Evolutionary conservation across 1,140 invertebrate genomes (phyloP), one percentile per base, ranked within the genome.

Genomic region (Cephus cinctus): DNA sequence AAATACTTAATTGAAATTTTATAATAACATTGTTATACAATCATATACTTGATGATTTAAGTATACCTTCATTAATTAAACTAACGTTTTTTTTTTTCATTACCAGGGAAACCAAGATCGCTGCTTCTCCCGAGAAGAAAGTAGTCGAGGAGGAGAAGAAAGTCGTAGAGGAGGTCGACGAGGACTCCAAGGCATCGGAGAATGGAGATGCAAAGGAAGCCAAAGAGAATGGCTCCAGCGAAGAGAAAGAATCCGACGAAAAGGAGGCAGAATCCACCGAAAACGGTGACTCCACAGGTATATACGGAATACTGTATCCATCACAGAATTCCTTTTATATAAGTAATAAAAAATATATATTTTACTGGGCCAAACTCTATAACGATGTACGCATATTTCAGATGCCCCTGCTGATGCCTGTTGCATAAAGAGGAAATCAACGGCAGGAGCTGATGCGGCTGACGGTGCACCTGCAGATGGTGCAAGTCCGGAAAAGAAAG

Each of bases 381-480:
- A n/a, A n/a, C n/a, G n/a, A n/a, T n/a, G n/a, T n/a, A n/a, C n/a
- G n/a, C n/a, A 54, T 54, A 61, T 64, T 55, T 45, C 52, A 75
- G 69, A 71, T 60, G 63, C 67, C 35, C 55, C 60, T 18, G 54
- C 52, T 11, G 77, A 79, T 31, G 65, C 56, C 30, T 78, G 76
- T 51, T 73, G 77, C 55, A 80, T 85, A 69, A 88, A 88, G 70
- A 85, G 86, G 78, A 88, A 87, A 81, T 87, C 85, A 22, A 79
- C 79, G 16, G 69, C 72, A 11, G 78, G 73, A 6, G 61, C 39
- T 6, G 84, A 83, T 47, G 78, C 78, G 23, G 78, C 77, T n/a
- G 78, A 76, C 31, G 76, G 71, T 31, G 60, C 68, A 32, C 56
- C 68, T 2, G 61, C 71, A 12, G 82, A 85, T 50, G 83, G 79